phyloP scores from a whole-genome alignment of 2,113 vertebrate species.

The Phylloscopus trochilus region DNA sequence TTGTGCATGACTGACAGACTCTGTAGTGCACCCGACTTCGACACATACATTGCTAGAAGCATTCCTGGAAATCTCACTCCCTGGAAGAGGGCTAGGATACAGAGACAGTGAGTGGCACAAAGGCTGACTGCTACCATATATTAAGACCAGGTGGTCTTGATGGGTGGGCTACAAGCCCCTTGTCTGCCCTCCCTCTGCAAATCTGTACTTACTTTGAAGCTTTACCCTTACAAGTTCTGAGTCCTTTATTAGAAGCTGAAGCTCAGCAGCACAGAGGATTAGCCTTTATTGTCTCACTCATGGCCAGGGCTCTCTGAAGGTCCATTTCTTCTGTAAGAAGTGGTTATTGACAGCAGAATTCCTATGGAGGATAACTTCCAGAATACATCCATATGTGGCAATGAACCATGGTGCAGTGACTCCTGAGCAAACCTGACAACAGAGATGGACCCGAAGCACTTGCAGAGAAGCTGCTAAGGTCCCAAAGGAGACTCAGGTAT shows the following conservation, averaged over 20 bases:
- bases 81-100: background rate
- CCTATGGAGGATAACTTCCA: background rate
- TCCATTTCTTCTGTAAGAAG: background rate
- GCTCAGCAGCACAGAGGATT: slow-evolving; percentile 8
- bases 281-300: background rate
- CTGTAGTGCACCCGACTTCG: background rate
- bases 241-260: slow-evolving; percentile 37
- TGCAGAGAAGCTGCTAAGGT: background rate
- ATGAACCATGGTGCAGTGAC: background rate
- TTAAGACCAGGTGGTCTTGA: slow-evolving; percentile 43
- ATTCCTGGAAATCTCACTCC: background rate
- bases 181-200: slow-evolving; percentile 18
- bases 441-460: background rate
- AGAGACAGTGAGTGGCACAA: background rate
- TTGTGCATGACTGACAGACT: background rate
- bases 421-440: background rate
- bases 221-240: background rate
- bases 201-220: slow-evolving; percentile 40
- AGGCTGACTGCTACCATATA: slow-evolving; percentile 8
- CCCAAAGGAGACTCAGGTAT: background rate
- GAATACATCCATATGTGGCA: background rate
- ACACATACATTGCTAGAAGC: background rate
- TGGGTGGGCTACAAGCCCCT: slow-evolving; percentile 24
- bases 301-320: background rate
- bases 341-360: background rate